Base-by-base conservation (phyloP, 2,888 invertebrate genomes). In the Epirrhoe tristata region DNA sequence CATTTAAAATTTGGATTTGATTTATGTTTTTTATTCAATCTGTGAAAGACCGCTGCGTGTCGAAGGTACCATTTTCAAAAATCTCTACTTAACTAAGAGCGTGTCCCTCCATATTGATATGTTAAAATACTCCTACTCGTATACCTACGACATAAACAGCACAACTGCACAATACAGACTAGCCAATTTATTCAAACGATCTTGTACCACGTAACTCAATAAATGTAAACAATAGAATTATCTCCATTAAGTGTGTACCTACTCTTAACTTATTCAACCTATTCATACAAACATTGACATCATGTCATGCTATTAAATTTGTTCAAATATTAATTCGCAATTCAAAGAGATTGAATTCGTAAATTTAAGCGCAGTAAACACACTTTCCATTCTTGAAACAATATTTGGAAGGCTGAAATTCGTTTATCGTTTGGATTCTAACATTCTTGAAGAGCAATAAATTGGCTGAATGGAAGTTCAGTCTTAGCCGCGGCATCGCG, bases 281-380 rank as follows among this genome's bases (percentile, higher is more conserved):
- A 53, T 67, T 46, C 55, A 14, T 24, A 53, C 34, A 48, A 66
- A 58, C 55, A 60, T 7, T 63, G 55, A 39, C 61, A 53, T 63
- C 67, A 69, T 69, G 67, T 71, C 70, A 70, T 58, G 10, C 51
- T 31, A n/a, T 61, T 60, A 65, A 63, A 56, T 66, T 65, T 43
- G 71, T 68, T 54, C 63, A 70, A 71, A 69, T 67, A 71, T 64
- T 66, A 67, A 65, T n/a, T 53, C 16, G 53, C 63, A 65, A 56
- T 72, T 72, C 56, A 55, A 55, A 51, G 14, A 56, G 34, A 55
- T 46, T 59, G 63, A 62, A 59, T 57, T 53, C 43, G 51, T 62
- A 58, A 60, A 39, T 43, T 51, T 52, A 57, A 16, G 46, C 52
- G 51, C 54, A 61, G 61, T 62, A 52, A 63, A 39, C 56, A 67